These are phyloP conservation scores for Apeira syringaria DNA, from an alignment of 2,888 invertebrate species.

Conservation along the genomic window DNA sequence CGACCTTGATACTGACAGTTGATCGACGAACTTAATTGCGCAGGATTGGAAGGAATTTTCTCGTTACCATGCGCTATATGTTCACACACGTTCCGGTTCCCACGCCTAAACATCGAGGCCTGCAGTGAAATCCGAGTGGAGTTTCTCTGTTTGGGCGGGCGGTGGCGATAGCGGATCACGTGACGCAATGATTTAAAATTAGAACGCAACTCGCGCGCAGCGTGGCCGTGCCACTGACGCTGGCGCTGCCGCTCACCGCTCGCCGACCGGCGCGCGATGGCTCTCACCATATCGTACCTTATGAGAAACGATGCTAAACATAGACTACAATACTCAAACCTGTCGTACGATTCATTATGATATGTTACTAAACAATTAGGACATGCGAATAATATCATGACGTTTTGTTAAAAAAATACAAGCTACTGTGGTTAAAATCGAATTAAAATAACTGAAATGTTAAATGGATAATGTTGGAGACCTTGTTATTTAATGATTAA, in stretches of 20 bases:
- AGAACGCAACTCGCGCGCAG: constrained; percentile 73
- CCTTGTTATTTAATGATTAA: constrained; percentile 10
- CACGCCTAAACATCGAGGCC: constrained; percentile 48
- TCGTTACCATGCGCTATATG: constrained; percentile 23
- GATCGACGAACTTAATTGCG: constrained; percentile 40
- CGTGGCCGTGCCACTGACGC: constrained; percentile 60
- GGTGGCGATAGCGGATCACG: constrained; percentile 71
- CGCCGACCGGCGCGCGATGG: constrained; percentile 51
- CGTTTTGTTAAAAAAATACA: background rate
- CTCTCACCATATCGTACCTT: constrained; percentile 72
- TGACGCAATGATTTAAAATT: constrained; percentile 74
- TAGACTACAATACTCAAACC: constrained; percentile 57
- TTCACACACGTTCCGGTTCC: constrained; percentile 28
- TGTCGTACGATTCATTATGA: constrained; percentile 44
- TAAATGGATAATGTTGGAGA: constrained; percentile 1
- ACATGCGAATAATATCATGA: background rate
- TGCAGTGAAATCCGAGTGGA: constrained; percentile 77
- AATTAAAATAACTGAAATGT: background rate
- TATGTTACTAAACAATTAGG: constrained; percentile 28
- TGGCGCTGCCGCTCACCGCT: no score
- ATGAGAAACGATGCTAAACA: constrained; percentile 74
- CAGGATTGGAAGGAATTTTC: constrained; percentile 32
- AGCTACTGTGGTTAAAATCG: background rate
- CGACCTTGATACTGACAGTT: constrained; percentile 69
- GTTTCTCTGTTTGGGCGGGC: constrained; percentile 83